phyloP scores from a whole-genome alignment of 2,797 vertebrate genomes.

The Gouania willdenowi region DNA sequence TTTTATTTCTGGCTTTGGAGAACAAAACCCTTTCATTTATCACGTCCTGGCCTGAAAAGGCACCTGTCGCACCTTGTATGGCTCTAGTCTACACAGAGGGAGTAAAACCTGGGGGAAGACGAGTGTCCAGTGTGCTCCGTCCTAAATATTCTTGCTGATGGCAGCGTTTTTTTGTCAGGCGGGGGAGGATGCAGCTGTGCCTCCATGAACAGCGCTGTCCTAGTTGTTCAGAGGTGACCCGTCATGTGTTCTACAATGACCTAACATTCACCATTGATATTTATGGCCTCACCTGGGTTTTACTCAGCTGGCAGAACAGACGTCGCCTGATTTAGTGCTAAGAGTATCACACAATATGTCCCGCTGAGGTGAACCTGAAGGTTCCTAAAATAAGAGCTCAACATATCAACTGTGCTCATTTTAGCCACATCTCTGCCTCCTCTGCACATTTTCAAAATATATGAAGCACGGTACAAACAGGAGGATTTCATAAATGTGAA shows the following conservation, averaged over 20 bases:
- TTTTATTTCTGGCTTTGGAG: constrained; percentile 52
- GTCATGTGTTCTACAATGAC: constrained; percentile 59
- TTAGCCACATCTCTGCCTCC: no score
- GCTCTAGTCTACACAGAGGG: constrained; percentile 32
- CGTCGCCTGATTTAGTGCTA: constrained; percentile 58
- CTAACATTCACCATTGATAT: constrained; percentile 63
- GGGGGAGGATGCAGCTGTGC: constrained; percentile 54
- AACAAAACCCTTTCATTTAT: constrained; percentile 69
- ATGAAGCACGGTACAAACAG: no score
- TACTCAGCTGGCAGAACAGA: constrained; percentile 41
- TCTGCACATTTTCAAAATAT: no score
- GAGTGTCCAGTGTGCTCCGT: constrained; percentile 44
- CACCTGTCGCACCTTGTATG: constrained; percentile 65
- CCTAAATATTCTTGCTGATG: constrained; percentile 71
- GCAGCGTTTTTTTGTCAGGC: constrained; percentile 43
- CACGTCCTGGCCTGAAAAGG: constrained; percentile 59
- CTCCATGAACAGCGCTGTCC: constrained; percentile 58
- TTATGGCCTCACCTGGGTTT: constrained; percentile 68
- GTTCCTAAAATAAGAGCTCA: background rate
- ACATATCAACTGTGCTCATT: no score
- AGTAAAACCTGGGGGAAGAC: constrained; percentile 55
- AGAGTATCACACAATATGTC: constrained; percentile 20
- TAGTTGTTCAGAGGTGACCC: constrained; percentile 72
- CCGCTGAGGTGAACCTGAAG: constrained; percentile 30
- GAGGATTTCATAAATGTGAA: no score